Conservation (phyloP, 2,888 invertebrate genomes). For the Trichopria drosophilae region DNA sequence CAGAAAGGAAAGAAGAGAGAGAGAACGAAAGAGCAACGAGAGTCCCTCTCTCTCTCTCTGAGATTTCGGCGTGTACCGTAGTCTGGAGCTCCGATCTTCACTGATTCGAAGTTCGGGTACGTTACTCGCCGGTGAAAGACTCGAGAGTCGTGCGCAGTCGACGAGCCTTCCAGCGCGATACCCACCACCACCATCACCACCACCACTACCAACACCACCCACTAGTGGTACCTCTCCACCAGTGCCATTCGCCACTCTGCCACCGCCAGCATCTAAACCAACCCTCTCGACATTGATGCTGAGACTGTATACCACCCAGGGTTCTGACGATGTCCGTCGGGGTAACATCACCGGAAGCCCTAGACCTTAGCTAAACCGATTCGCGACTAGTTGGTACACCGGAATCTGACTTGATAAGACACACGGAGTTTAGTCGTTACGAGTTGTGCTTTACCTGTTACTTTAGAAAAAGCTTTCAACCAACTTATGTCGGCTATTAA, state of each 20-base stretch:
- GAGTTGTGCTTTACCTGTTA: too few relatives aligned
- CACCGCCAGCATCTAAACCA: slow-evolving; percentile 20
- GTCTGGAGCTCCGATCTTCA: slow-evolving; percentile 44
- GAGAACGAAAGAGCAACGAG: slow-evolving; percentile 17
- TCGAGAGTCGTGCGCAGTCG: slow-evolving; percentile 47
- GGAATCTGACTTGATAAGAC: too few relatives aligned
- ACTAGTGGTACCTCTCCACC: neutral
- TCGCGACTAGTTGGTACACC: too few relatives aligned
- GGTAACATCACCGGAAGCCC: too few relatives aligned
- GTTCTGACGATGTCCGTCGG: too few relatives aligned
- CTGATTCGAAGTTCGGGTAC: slow-evolving; percentile 42
- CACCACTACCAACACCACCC: slow-evolving; percentile 32
- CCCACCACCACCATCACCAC: slow-evolving; percentile 22
- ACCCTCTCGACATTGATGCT: too few relatives aligned
- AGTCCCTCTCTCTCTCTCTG: slow-evolving; percentile 38
- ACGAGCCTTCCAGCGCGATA: slow-evolving; percentile 30
- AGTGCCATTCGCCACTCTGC: slow-evolving; percentile 12
- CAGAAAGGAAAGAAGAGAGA: neutral
- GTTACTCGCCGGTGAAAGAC: slow-evolving; percentile 43
- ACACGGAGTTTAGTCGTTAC: too few relatives aligned
- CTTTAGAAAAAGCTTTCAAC: too few relatives aligned
- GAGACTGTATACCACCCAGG: too few relatives aligned
- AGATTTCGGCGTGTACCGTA: slow-evolving; percentile 42
- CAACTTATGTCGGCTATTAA: too few relatives aligned
- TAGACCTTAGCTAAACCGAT: too few relatives aligned